Base-by-base conservation (phyloP, 2,888 invertebrate species). In the Drosophila pegasa region DNA sequence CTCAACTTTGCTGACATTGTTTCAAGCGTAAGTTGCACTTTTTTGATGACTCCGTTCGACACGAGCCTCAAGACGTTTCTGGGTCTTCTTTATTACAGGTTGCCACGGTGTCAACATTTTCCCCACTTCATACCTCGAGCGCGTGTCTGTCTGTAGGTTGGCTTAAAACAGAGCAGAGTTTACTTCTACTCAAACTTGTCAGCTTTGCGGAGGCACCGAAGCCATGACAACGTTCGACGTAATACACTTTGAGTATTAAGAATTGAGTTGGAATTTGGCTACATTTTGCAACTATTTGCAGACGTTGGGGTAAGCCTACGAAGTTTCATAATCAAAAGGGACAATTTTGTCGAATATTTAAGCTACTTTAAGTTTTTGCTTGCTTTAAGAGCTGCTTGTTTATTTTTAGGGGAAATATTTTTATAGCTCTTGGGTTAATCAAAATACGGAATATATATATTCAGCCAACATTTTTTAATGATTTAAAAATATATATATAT, bases 21-120 rank as follows among this genome's bases (percentile, higher is more conserved):
- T 40, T n/a, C n/a, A 22, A 22, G 22, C 41, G 14, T 41, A 22
- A 22, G 22, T 2, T 22, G 43, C 25, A 45, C 25, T 45, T 27
- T 27, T 45, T 25, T 27, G 43, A 45, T 45, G 43, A n/a, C 43
- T 43, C 25, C 9, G 22, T 43, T 43, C 43, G 25, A 25, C 22
- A 45, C 14, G 43, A 0, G 25, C 9, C 22, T 8, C 2, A 6
- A 9, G 27, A 45, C 43, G 43, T 45, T 27, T 9, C 43, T 45
- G 27, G 43, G 43, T 45, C 43, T 45, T 45, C 43, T 45, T 25
- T 1, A 10, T 45, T 27, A 10, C 43, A 1, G 16, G 27, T 45
- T 45, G 43, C 43, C 8, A 45, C 27, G 27, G 16, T 16, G 25
- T 2, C 43, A 22, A 16, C 7, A 10, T 27, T n/a, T 25, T n/a